Percentiles rank a stretch among this genome's conserved stretches.
These are phyloP conservation scores for Chironomus tepperi DNA, from an alignment of 1,140 invertebrate species.

Conservation along the genomic window DNA sequence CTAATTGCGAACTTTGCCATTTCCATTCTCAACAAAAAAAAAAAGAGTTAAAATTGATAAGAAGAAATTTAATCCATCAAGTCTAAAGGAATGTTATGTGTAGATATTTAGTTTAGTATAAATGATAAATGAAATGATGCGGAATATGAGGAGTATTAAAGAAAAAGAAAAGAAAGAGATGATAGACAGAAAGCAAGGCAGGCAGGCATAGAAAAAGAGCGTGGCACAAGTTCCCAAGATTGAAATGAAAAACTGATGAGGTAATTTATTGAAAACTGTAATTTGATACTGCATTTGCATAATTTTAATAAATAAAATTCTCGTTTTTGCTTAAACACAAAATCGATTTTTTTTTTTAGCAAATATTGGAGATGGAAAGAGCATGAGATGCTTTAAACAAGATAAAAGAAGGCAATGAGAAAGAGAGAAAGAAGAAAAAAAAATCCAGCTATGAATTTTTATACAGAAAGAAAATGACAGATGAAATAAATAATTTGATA, in stretches of 20 bases:
- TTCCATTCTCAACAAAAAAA: too few relatives aligned
- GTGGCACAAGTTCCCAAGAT: conserved; percentile 16
- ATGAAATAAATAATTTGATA: conserved; percentile 24
- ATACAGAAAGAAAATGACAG: conserved; percentile 17
- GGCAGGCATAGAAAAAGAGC: neutral
- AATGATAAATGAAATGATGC: too few relatives aligned
- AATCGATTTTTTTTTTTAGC: conserved; percentile 22
- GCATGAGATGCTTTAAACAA: neutral
- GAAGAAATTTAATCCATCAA: too few relatives aligned
- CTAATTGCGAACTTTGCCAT: too few relatives aligned
- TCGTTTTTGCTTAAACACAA: conserved; percentile 19
- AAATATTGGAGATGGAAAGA: neutral
- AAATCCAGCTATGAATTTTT: conserved; percentile 6
- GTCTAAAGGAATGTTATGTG: too few relatives aligned
- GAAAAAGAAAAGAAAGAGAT: too few relatives aligned
- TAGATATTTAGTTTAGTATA: too few relatives aligned
- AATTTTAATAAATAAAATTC: conserved; percentile 19
- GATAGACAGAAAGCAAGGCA: too few relatives aligned
- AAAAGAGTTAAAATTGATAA: too few relatives aligned
- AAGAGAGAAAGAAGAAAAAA: neutral
- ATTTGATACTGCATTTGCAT: conserved; percentile 23
- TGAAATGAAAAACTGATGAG: conserved; percentile 20
- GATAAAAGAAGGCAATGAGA: neutral
- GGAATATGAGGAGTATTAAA: too few relatives aligned
- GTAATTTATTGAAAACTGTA: conserved; percentile 21